Percentiles rank a stretch among this genome's conserved stretches.
These are phyloP conservation scores for Propithecus perrieri DNA, from an alignment of 2,797 vertebrate species.

Conservation along the genomic window DNA sequence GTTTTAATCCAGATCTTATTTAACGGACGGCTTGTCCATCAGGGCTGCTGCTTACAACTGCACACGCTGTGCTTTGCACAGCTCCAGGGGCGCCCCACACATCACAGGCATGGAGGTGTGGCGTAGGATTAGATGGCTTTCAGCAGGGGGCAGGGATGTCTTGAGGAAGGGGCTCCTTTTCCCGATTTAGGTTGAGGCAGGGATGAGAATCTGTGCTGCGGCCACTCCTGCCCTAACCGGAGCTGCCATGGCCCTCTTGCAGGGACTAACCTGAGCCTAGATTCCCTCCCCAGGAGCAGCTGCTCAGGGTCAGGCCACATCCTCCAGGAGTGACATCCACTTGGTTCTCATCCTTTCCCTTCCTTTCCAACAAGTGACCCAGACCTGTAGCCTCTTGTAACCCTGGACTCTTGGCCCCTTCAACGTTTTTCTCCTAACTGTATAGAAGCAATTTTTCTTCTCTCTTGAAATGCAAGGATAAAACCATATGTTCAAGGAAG, in stretches of 20 bases:
- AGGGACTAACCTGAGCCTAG: neutral
- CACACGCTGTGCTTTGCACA: neutral
- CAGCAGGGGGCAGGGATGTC: neutral
- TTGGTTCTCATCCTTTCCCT: neutral
- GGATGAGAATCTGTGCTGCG: neutral
- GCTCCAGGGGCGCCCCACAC: neutral
- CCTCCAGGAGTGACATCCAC: neutral
- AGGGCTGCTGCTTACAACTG: neutral
- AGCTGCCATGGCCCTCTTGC: neutral
- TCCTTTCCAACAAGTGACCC: neutral
- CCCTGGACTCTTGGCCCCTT: neutral
- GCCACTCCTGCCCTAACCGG: no score
- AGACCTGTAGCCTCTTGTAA: neutral
- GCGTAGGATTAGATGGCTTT: neutral
- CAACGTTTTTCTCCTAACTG: neutral
- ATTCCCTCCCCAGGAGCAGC: rapidly evolving
- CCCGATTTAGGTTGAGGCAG: neutral
- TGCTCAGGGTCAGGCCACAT: neutral
- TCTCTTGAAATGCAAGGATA: neutral
- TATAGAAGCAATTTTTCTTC: neutral
- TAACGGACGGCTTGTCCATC: neutral
- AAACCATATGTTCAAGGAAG: neutral
- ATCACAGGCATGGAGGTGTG: neutral
- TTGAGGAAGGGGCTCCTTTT: neutral
- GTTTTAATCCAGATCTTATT: neutral